These are phyloP conservation scores for Altica lythri DNA, from an alignment of 2,888 invertebrate genomes.

Conservation along the genomic window DNA sequence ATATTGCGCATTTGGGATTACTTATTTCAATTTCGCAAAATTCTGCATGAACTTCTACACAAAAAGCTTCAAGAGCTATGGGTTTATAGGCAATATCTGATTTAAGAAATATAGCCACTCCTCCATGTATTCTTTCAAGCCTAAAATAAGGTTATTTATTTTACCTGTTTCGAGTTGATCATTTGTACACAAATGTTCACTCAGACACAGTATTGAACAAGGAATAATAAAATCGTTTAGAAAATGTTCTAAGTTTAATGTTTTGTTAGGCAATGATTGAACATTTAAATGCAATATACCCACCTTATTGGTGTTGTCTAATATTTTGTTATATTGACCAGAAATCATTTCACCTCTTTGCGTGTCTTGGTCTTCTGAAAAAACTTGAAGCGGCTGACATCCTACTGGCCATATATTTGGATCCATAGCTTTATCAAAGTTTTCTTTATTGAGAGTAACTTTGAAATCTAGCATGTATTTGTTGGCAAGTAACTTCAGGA, in stretches of 20 bases:
- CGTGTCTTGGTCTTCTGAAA: too few species aligned
- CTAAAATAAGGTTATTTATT: not conserved
- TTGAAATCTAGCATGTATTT: constrained; percentile 13
- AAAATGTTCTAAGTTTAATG: too few species aligned
- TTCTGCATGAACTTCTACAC: constrained; percentile 5
- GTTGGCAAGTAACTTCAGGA: not conserved
- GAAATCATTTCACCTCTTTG: too few species aligned
- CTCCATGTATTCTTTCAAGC: constrained; percentile 3
- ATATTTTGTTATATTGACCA: too few species aligned
- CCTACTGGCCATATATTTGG: constrained; percentile 12
- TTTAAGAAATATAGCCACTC: constrained; percentile 5
- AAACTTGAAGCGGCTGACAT: not conserved
- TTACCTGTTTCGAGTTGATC: not conserved
- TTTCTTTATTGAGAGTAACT: constrained; percentile 7
- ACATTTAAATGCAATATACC: too few species aligned
- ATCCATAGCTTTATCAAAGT: constrained; percentile 7
- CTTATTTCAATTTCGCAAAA: constrained; percentile 13
- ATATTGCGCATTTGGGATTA: not conserved
- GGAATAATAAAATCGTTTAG: too few species aligned
- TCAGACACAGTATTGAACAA: too few species aligned
- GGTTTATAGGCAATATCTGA: constrained; percentile 7
- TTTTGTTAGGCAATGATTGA: too few species aligned
- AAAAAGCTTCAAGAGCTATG: not conserved
- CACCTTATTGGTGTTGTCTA: too few species aligned
- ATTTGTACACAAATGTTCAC: not conserved